These are phyloP conservation scores for Poecilia latipinna DNA, from an alignment of 2,113 vertebrate genomes.

Conservation along the genomic window DNA sequence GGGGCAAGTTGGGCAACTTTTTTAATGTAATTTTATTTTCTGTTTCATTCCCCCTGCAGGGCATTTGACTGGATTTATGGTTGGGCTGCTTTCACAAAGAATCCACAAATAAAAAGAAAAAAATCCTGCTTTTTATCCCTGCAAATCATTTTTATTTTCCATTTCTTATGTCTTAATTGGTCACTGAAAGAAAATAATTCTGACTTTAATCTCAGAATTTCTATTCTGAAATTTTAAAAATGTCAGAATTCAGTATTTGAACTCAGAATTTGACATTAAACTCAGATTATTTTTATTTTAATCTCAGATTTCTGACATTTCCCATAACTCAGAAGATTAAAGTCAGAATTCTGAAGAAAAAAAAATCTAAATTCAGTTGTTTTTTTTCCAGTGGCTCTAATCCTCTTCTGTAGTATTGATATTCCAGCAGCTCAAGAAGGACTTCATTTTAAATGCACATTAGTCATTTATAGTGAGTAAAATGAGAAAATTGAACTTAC, in stretches of 20 bases:
- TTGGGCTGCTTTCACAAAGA: background rate
- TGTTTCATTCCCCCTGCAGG: background rate
- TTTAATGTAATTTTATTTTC: background rate
- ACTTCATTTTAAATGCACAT: background rate
- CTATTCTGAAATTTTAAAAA: too few species aligned
- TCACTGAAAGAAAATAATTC: too few species aligned
- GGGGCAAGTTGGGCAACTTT: background rate
- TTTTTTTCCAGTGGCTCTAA: too few species aligned
- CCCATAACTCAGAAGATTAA: too few species aligned
- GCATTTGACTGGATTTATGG: background rate
- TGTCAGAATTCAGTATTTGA: too few species aligned
- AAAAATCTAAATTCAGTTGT: too few species aligned
- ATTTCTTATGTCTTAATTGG: background rate
- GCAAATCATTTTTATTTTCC: background rate
- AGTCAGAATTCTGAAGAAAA: too few species aligned
- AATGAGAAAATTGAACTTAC: conserved; percentile 29
- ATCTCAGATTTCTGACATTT: too few species aligned
- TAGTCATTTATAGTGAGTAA: background rate
- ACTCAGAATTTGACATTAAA: too few species aligned
- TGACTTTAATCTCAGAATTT: too few species aligned
- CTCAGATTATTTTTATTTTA: too few species aligned
- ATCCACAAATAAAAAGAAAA: background rate
- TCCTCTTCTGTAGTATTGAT: background rate
- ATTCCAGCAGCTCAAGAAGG: background rate
- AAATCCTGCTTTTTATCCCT: background rate